phyloP scores from a whole-genome alignment of 2,888 invertebrate genomes.

The Eupithecia centaureata region DNA sequence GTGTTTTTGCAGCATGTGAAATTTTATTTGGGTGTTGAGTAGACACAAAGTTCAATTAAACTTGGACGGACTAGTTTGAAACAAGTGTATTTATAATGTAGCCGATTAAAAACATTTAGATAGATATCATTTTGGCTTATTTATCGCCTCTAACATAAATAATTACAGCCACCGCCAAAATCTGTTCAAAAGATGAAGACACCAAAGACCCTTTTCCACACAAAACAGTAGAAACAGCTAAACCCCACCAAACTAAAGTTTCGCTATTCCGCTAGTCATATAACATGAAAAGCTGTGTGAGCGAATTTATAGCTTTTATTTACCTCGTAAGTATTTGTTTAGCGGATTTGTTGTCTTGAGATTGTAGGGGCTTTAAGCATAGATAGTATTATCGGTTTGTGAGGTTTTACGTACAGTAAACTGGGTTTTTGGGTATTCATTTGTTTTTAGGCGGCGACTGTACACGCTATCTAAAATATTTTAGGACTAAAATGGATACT shows the following conservation, averaged over 20 bases:
- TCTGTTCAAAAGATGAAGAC: background rate
- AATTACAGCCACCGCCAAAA: background rate
- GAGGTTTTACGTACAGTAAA: background rate
- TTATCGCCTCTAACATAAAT: conserved; percentile 7
- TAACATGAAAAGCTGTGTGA: too few relatives aligned
- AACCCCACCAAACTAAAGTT: background rate
- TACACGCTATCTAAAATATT: conserved; percentile 6
- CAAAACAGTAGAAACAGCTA: background rate
- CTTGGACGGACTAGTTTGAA: conserved; percentile 41
- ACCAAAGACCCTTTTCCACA: background rate
- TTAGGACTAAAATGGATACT: conserved; percentile 13
- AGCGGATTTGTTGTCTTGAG: background rate
- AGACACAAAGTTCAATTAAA: conserved; percentile 7
- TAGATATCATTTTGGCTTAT: background rate
- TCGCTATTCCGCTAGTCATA: too few relatives aligned
- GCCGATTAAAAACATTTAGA: conserved; percentile 36
- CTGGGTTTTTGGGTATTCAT: background rate
- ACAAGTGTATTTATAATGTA: conserved; percentile 23
- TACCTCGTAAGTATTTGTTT: too few relatives aligned
- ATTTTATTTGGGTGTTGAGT: conserved; percentile 9
- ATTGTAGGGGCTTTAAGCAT: background rate
- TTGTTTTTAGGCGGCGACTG: background rate
- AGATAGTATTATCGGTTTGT: background rate
- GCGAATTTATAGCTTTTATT: too few relatives aligned
- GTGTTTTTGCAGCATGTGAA: background rate